Percentiles rank a stretch among this genome's conserved stretches.
Conservation (phyloP, 2,113 vertebrate genomes). For the Myrmecophaga tridactyla region DNA sequence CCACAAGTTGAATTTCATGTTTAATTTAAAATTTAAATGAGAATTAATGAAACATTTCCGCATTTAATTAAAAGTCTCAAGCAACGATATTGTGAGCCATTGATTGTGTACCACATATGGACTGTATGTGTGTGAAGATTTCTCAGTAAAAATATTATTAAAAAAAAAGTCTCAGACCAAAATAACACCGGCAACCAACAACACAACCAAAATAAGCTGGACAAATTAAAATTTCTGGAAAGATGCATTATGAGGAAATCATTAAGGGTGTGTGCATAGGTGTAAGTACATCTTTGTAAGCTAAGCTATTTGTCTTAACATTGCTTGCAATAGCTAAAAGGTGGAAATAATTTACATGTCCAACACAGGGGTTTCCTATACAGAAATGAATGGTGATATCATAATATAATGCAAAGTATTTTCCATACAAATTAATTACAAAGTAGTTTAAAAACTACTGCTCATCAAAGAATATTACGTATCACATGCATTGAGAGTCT, state of each 20-base stretch:
- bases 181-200: not conserved
- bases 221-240: not conserved
- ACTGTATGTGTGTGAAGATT: too few species aligned
- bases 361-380: not conserved
- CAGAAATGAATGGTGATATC: not conserved
- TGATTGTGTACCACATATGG: too few species aligned
- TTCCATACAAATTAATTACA: too few species aligned
- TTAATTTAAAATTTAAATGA: not conserved
- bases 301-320: not conserved
- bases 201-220: not conserved
- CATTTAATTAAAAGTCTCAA: conserved; percentile 19
- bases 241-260: not conserved
- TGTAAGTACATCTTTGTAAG: not conserved
- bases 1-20: not conserved
- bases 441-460: not conserved
- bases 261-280: not conserved
- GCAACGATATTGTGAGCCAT: too few species aligned
- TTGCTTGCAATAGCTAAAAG: not conserved
- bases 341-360: not conserved
- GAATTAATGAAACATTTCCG: not conserved
- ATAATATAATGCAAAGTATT: not conserved
- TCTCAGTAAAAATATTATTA: too few species aligned
- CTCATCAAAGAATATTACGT: not conserved
- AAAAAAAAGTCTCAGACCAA: conserved; percentile 11
- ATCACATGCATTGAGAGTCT: not conserved